Evolutionary conservation across 2,797 vertebrate genomes (phyloP).

Genomic region (Mionectes olivaceus): DNA sequence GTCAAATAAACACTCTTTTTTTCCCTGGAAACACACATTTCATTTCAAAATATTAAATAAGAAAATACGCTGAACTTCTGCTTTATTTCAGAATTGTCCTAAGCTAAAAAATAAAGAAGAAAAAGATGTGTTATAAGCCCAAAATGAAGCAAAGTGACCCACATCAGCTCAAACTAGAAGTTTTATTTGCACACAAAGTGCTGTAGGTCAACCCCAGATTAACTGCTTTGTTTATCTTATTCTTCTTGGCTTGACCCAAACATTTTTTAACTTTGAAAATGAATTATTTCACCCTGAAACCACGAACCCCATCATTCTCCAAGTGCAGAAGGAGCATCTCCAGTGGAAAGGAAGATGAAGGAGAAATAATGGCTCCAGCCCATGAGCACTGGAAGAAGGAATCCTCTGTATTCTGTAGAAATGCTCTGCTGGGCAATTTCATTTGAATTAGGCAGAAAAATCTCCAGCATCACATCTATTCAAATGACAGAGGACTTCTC

Average conservation of each 20-base stretch:
- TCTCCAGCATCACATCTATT: background rate
- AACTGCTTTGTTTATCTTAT: background rate
- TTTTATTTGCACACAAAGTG: background rate
- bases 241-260: background rate
- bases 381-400: accelerated
- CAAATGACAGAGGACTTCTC: background rate
- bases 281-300: background rate
- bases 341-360: background rate
- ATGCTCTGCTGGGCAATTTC: background rate
- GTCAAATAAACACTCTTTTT: background rate
- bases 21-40: background rate
- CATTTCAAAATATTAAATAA: background rate
- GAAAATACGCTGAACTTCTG: background rate
- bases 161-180: background rate
- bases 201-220: background rate
- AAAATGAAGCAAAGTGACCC: background rate
- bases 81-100: background rate
- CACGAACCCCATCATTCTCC: background rate
- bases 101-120: background rate
- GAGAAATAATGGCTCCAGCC: background rate
- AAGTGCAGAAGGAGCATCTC: background rate
- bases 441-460: background rate
- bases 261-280: background rate
- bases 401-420: background rate
- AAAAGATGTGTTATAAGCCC: background rate